A percentile compares a stretch with the other conserved stretches of the same genome.
Evolutionary conservation across 1,140 invertebrate genomes (phyloP).

Genomic region (Galleria mellonella): DNA sequence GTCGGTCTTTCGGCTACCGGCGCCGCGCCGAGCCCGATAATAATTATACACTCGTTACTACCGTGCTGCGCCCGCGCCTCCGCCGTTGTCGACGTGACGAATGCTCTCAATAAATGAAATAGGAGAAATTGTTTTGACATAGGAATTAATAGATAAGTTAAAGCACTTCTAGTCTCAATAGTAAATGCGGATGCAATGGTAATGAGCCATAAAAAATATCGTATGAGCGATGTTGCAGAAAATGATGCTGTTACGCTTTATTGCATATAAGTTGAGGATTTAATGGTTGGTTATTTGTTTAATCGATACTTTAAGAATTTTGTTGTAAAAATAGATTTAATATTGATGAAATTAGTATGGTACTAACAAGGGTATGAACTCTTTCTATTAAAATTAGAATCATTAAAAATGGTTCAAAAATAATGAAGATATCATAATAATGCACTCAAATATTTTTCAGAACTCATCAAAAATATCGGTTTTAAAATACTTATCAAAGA

Average conservation of each 20-base stretch:
- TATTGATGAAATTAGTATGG: too few species aligned
- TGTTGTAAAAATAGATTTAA: too few species aligned
- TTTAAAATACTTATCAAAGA: too few species aligned
- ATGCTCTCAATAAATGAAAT: slow-evolving; percentile 31
- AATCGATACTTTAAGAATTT: too few species aligned
- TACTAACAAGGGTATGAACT: too few species aligned
- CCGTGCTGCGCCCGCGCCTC: slow-evolving; percentile 41
- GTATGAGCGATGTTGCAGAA: slow-evolving; percentile 2
- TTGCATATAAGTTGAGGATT: slow-evolving; percentile 1
- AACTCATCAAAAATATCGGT: too few species aligned
- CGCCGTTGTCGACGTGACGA: slow-evolving; percentile 21
- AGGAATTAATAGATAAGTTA: slow-evolving; percentile 24
- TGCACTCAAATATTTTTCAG: too few species aligned
- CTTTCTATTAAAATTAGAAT: too few species aligned
- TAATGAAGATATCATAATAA: too few species aligned
- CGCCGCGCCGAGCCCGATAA: slow-evolving; percentile 42
- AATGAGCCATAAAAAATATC: not conserved
- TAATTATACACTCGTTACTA: slow-evolving; percentile 74
- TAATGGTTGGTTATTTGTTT: not conserved
- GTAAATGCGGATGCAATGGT: not conserved
- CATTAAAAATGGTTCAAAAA: too few species aligned
- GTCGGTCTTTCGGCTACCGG: slow-evolving; percentile 68
- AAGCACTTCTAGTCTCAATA: not conserved
- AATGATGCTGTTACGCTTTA: slow-evolving; percentile 2
- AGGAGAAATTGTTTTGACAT: slow-evolving; percentile 43